phyloP scores from a whole-genome alignment of 2,797 vertebrate species.

The Malurus splendens region DNA sequence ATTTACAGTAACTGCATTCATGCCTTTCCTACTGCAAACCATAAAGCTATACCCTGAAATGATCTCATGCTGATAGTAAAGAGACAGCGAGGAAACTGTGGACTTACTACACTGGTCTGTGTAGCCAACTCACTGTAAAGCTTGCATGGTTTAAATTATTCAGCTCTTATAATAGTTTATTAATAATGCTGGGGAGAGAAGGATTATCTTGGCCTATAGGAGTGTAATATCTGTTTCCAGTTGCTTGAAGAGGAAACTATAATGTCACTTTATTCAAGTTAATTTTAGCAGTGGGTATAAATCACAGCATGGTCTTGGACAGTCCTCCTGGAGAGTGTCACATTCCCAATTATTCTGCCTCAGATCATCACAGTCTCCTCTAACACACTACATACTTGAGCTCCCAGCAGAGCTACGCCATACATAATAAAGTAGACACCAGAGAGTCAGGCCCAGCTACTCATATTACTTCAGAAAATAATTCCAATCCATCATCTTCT shows the following conservation, averaged over 20 bases:
- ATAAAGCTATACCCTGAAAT: background rate
- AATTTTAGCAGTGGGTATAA: slow-evolving; percentile 29
- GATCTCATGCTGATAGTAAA: background rate
- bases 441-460: slow-evolving; percentile 3
- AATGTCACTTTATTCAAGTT: slow-evolving; percentile 19
- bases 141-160: slow-evolving; percentile 21
- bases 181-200: background rate
- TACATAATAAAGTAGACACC: slow-evolving; percentile 11
- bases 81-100: background rate
- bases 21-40: background rate
- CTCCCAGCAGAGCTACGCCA: background rate
- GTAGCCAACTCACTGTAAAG: background rate
- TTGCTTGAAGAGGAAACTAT: slow-evolving; percentile 14
- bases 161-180: slow-evolving; percentile 17
- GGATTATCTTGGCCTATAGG: background rate
- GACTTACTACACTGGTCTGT: background rate
- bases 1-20: background rate
- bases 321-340: background rate
- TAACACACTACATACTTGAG: background rate
- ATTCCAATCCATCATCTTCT: slow-evolving; percentile 32
- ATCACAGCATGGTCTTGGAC: background rate
- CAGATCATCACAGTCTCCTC: background rate
- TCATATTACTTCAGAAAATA: slow-evolving; percentile 38
- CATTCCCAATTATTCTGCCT: slow-evolving; percentile 5
- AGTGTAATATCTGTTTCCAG: background rate